Percentiles rank a stretch among this genome's conserved stretches.
These are phyloP conservation scores for Acestrorhynchus altus DNA, from an alignment of 2,797 vertebrate genomes.

Conservation along the genomic window DNA sequence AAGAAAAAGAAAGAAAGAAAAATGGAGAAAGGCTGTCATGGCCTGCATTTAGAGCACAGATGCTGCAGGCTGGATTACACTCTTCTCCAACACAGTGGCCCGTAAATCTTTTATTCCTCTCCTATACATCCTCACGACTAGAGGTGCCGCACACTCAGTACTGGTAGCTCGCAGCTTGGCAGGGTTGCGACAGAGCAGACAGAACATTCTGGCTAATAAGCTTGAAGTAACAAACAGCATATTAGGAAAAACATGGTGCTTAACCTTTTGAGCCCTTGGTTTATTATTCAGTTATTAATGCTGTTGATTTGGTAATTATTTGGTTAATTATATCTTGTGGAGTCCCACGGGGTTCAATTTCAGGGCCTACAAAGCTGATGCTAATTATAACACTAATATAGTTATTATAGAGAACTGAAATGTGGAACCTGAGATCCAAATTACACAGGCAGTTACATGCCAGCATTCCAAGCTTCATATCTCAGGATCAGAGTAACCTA, in stretches of 20 bases:
- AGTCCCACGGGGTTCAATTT: no score
- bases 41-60: not conserved
- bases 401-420: no score
- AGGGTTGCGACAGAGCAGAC: not conserved
- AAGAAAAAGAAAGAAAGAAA: not conserved
- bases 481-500: no score
- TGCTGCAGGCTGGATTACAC: constrained; percentile 5
- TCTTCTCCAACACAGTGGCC: not conserved
- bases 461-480: no score
- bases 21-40: not conserved
- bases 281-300: no score
- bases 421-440: no score
- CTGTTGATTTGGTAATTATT: no score
- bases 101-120: not conserved
- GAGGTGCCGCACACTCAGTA: not conserved
- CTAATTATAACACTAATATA: no score
- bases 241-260: not conserved
- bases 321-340: no score
- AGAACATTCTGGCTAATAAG: not conserved
- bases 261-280: no score
- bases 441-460: no score
- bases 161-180: not conserved
- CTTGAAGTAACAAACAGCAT: not conserved
- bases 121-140: not conserved
- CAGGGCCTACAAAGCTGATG: no score